Conservation (phyloP, 2,888 invertebrate species). For the Exocentrus adspersus region DNA sequence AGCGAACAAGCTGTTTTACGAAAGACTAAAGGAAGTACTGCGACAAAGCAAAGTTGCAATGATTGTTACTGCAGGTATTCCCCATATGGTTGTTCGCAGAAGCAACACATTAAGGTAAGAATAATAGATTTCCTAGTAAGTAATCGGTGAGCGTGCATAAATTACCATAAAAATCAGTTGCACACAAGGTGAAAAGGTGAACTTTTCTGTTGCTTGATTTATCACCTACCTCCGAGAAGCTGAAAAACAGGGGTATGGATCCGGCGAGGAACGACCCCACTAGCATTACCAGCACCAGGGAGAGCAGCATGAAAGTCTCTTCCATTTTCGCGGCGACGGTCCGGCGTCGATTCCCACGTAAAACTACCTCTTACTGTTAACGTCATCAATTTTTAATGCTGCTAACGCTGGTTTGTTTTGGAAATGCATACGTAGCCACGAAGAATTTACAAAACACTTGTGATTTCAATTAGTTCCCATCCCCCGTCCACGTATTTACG, state of each 20-base stretch:
- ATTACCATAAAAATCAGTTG: background rate
- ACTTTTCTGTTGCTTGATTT: constrained; percentile 29
- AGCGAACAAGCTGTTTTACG: background rate
- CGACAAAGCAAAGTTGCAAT: constrained; percentile 1
- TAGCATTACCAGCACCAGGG: constrained; percentile 92
- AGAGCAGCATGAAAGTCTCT: constrained; percentile 82
- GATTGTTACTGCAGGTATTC: background rate
- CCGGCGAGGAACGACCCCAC: constrained; percentile 96
- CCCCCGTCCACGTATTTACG: constrained; percentile 42
- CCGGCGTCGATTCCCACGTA: constrained; percentile 29
- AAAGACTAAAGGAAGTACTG: background rate
- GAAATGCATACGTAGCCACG: constrained; percentile 53
- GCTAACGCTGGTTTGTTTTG: constrained; percentile 34
- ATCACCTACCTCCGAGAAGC: constrained; percentile 87
- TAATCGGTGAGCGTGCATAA: background rate
- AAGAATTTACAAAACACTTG: constrained; percentile 13
- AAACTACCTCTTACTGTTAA: constrained; percentile 37
- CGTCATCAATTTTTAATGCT: constrained; percentile 34
- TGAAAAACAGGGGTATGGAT: constrained; percentile 92
- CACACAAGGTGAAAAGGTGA: too few species aligned
- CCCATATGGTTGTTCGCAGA: constrained; percentile 14
- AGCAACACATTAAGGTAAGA: background rate
- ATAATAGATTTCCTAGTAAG: background rate
- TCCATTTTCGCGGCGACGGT: constrained; percentile 75
- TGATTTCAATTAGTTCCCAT: constrained; percentile 2